Conservation (phyloP, 2,888 invertebrate genomes). For the Leptothorax acervorum region DNA sequence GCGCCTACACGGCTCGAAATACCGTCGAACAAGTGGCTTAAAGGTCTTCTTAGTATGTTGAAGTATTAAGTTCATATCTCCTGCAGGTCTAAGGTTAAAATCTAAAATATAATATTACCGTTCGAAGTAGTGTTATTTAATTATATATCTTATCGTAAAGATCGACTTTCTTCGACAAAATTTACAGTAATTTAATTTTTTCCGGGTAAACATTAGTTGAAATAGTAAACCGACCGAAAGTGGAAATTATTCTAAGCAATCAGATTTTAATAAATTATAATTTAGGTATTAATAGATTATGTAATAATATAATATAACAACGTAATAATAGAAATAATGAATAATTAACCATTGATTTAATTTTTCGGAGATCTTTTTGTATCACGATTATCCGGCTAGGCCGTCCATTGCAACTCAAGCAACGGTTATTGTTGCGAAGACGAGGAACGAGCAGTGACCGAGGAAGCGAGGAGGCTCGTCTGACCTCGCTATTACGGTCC, state of each 20-base stretch:
- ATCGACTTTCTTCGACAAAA: neutral
- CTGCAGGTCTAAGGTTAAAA: neutral
- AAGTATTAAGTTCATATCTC: neutral
- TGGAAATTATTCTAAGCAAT: neutral
- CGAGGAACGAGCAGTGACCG: constrained; percentile 37
- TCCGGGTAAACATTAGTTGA: neutral
- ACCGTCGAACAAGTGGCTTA: constrained; percentile 1
- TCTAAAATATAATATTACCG: neutral
- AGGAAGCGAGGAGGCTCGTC: constrained; percentile 53
- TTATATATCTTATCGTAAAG: neutral
- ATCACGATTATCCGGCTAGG: neutral
- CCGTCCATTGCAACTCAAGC: neutral
- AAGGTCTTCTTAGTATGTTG: neutral
- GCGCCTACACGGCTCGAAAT: constrained; percentile 64
- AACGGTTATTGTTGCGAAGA: constrained; percentile 10
- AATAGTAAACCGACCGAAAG: neutral
- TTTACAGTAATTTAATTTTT: neutral
- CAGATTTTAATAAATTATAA: neutral
- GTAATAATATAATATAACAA: neutral
- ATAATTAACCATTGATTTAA: neutral
- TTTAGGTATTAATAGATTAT: neutral
- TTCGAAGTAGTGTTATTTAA: neutral
- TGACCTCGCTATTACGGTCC: constrained; percentile 69
- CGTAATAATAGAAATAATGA: neutral
- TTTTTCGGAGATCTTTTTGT: neutral